Evolutionary conservation across 1,140 invertebrate genomes (phyloP).

Genomic region (Eulimnadia texana): DNA sequence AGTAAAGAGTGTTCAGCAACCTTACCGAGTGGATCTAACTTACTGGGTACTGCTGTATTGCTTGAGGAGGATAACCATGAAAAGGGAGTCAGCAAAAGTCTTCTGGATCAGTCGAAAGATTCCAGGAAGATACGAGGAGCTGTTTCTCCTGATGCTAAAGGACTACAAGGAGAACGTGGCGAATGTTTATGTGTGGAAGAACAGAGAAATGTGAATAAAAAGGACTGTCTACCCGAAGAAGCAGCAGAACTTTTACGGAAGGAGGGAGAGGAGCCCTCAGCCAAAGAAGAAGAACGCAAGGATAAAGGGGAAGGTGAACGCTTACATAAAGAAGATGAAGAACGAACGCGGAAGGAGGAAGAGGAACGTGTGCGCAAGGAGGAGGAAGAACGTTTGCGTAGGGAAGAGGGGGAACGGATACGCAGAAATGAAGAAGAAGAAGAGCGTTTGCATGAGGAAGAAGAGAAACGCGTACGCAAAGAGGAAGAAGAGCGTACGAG

Average conservation of each 20-base stretch:
- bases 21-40: too few species aligned
- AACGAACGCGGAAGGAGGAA: constrained; percentile 7
- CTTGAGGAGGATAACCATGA: too few species aligned
- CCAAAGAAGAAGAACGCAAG: background rate
- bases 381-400: constrained; percentile 16
- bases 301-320: constrained; percentile 12
- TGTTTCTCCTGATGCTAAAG: too few species aligned
- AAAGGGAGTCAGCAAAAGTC: too few species aligned
- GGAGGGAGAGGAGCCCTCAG: constrained; percentile 5
- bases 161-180: too few species aligned
- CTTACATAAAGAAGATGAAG: constrained; percentile 4
- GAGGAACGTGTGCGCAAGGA: constrained; percentile 11
- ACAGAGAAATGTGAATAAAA: background rate
- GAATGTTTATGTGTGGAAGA: too few species aligned
- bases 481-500: constrained; percentile 13
- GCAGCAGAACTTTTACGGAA: background rate
- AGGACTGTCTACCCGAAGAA: too few species aligned
- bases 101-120: too few species aligned
- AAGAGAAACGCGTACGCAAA: constrained; percentile 1
- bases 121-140: too few species aligned
- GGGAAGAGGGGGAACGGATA: constrained; percentile 5
- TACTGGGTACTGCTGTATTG: too few species aligned
- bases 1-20: too few species aligned
- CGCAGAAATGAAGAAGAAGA: constrained; percentile 8
- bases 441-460: constrained; percentile 1